A percentile compares a stretch with the other conserved stretches of the same genome.
Evolutionary conservation across 1,140 invertebrate species (phyloP).

Genomic region (Cydia amplana): DNA sequence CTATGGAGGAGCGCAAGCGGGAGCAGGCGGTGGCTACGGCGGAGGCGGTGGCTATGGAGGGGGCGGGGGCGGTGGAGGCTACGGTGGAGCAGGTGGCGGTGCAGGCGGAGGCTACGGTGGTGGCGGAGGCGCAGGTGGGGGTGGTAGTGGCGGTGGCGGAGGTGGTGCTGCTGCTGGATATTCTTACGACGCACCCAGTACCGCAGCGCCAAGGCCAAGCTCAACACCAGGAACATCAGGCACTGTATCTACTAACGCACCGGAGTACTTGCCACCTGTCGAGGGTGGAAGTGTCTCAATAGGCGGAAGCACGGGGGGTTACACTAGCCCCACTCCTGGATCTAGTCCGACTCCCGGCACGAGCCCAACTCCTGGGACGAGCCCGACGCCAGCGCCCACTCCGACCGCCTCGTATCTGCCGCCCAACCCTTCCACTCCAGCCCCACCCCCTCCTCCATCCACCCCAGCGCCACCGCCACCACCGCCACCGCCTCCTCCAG

Average conservation of each 20-base stretch:
- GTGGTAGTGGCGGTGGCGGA: constrained; percentile 1
- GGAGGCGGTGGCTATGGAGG: not conserved
- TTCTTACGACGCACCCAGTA: constrained; percentile 31
- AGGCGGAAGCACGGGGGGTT: constrained; percentile 18
- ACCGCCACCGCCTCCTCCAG: constrained; percentile 33
- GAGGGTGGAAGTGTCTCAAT: constrained; percentile 32
- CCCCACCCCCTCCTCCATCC: constrained; percentile 19
- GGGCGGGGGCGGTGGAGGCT: constrained; percentile 28
- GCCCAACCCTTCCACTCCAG: constrained; percentile 34
- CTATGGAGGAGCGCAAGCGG: not conserved
- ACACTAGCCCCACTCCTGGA: constrained; percentile 7
- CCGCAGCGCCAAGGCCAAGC: constrained; percentile 32
- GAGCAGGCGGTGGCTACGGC: constrained; percentile 15
- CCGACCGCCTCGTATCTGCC: constrained; percentile 50
- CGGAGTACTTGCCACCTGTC: constrained; percentile 42
- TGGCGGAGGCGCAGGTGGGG: not conserved
- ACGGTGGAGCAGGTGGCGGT: constrained; percentile 12
- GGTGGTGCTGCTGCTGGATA: constrained; percentile 9
- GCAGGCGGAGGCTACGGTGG: constrained; percentile 16
- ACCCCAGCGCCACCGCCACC: constrained; percentile 34
- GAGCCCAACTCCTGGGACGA: not conserved
- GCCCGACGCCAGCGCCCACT: not conserved
- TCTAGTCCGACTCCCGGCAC: constrained; percentile 3
- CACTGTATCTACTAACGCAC: constrained; percentile 53
- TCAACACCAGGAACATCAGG: constrained; percentile 13